Evolutionary conservation across 2,113 vertebrate genomes (phyloP).

Genomic region (Lagenorhynchus albirostris): DNA sequence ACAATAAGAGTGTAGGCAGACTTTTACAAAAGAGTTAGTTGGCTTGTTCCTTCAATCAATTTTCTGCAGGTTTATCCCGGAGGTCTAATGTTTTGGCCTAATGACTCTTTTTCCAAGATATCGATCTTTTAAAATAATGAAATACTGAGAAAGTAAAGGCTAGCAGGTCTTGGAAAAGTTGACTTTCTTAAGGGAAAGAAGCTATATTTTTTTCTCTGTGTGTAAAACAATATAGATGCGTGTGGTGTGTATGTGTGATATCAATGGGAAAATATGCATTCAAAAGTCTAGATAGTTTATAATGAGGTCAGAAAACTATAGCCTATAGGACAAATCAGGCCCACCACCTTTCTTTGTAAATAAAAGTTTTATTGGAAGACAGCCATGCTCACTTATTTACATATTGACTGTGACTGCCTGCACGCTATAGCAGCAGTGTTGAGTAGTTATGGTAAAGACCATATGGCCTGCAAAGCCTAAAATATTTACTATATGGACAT

Average conservation of each 20-base stretch:
- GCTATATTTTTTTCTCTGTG: not conserved
- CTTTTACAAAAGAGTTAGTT: slow-evolving; percentile 37
- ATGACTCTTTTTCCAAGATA: slow-evolving; percentile 25
- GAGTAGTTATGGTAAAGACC: not conserved
- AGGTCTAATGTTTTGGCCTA: slow-evolving; percentile 43
- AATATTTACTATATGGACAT: not conserved
- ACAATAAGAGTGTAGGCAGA: not conserved
- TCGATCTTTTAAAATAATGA: slow-evolving; percentile 46
- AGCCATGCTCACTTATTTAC: not conserved
- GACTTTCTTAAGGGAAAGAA: slow-evolving; percentile 28
- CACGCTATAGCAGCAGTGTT: not conserved
- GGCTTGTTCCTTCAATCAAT: slow-evolving; percentile 32
- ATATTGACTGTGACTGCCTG: not conserved
- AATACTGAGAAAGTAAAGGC: slow-evolving; percentile 33
- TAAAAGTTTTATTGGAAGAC: not conserved
- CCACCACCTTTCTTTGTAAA: not conserved
- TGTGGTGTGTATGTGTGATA: not conserved
- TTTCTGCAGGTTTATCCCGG: slow-evolving; percentile 51
- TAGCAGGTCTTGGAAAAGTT: slow-evolving; percentile 43
- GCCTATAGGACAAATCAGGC: not conserved
- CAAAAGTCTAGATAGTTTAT: not conserved
- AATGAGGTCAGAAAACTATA: not conserved
- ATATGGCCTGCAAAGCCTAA: not conserved
- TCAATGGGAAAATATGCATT: not conserved
- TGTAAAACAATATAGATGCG: not conserved